Evolutionary conservation across 2,888 invertebrate species (phyloP).

Genomic region (Formica aserva): DNA sequence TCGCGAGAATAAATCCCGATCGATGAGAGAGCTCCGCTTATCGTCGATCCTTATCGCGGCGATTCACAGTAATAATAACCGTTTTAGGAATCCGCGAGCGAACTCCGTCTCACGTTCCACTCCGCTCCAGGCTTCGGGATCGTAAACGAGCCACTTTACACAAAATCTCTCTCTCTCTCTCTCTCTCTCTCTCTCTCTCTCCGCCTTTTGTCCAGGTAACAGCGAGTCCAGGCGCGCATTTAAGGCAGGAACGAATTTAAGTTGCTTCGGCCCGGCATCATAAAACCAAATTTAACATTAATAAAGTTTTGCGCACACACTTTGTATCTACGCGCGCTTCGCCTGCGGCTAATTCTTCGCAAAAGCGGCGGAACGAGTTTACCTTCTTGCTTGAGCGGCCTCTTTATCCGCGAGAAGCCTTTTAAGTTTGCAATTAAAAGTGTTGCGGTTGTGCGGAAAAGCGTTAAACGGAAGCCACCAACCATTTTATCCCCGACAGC

Average conservation of each 20-base stretch:
- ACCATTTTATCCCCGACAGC: conserved; percentile 44
- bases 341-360: conserved; percentile 48
- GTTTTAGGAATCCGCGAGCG: conserved; percentile 32
- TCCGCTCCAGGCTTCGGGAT: neutral
- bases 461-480: conserved; percentile 47
- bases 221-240: conserved; percentile 28
- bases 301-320: conserved; percentile 60
- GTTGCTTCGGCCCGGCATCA: conserved; percentile 51
- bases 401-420: conserved; percentile 51
- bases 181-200: neutral
- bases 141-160: conserved; percentile 50
- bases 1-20: conserved; percentile 39
- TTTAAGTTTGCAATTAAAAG: conserved; percentile 62
- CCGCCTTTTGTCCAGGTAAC: conserved; percentile 16
- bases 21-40: conserved; percentile 37
- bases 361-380: conserved; percentile 38
- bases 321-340: conserved; percentile 54
- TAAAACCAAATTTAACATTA: conserved; percentile 64
- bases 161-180: conserved; percentile 19
- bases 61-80: conserved; percentile 50
- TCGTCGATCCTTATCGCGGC: conserved; percentile 41
- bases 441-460: conserved; percentile 38
- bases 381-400: conserved; percentile 45
- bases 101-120: conserved; percentile 21
- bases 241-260: conserved; percentile 39